Percentiles rank a stretch among this genome's conserved stretches.
Conservation (phyloP, 2,113 vertebrate genomes). For the Tapirus terrestris region DNA sequence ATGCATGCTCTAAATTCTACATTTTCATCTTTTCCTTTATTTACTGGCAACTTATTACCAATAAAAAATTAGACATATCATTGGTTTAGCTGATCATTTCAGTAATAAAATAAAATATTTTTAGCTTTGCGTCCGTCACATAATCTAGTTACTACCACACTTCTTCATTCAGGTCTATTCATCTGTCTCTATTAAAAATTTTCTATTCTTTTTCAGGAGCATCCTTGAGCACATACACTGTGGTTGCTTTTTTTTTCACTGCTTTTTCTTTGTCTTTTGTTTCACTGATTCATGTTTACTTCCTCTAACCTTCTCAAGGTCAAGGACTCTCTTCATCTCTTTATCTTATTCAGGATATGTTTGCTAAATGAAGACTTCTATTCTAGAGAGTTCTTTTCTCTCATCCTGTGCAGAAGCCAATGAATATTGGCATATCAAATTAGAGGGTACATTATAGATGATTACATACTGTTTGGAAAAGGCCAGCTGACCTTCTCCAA, state of each 20-base stretch:
- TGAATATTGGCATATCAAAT: background rate
- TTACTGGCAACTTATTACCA: background rate
- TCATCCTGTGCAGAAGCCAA: background rate
- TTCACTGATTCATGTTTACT: background rate
- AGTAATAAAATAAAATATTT: background rate
- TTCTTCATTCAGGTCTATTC: background rate
- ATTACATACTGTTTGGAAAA: background rate
- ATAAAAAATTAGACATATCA: background rate
- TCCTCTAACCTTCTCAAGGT: background rate
- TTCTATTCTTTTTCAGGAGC: background rate
- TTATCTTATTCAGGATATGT: background rate
- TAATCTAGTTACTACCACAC: background rate
- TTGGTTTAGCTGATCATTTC: background rate
- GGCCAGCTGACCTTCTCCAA: background rate
- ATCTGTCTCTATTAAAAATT: background rate
- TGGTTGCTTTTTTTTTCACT: background rate
- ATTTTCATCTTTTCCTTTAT: slow-evolving; percentile 4
- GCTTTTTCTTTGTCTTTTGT: background rate
- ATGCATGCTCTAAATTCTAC: background rate
- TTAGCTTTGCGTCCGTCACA: background rate
- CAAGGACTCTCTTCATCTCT: background rate
- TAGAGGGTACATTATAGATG: background rate
- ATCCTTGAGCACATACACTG: background rate
- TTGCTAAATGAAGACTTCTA: background rate
- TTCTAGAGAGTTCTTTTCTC: background rate